These are phyloP conservation scores for Rhabdomys pumilio DNA, from an alignment of 2,797 vertebrate genomes.

Conservation along the genomic window DNA sequence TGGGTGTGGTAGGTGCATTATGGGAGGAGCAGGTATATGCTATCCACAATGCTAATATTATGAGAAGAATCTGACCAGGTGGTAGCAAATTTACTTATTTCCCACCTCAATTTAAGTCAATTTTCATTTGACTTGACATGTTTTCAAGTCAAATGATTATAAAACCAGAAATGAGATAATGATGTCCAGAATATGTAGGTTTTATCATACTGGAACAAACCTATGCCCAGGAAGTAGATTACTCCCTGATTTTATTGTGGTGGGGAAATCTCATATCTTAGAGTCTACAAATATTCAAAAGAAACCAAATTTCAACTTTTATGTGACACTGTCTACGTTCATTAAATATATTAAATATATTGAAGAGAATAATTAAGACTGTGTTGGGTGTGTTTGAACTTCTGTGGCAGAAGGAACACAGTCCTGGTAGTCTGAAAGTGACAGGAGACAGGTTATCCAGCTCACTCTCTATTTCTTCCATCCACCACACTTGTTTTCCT, in stretches of 20 bases:
- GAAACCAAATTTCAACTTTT: not conserved
- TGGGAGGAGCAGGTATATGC: not conserved
- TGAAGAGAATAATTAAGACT: not conserved
- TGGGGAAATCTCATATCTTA: not conserved
- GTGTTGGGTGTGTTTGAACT: not conserved
- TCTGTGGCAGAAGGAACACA: not conserved
- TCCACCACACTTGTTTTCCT: not conserved
- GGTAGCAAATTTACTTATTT: slow-evolving; percentile 29
- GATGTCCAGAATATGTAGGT: not conserved
- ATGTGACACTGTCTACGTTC: not conserved
- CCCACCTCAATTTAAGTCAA: not conserved
- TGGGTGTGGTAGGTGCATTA: not conserved
- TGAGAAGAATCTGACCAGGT: not conserved
- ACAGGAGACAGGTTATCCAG: not conserved
- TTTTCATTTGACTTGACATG: not conserved
- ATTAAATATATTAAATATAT: not conserved
- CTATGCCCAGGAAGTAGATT: not conserved
- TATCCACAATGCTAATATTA: not conserved
- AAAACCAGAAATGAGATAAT: not conserved
- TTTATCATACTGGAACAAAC: not conserved
- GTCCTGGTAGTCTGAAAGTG: not conserved
- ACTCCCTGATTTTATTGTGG: not conserved
- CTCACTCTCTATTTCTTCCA: not conserved
- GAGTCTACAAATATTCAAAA: not conserved
- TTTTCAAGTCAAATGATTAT: not conserved